Conservation (phyloP, 2,888 invertebrate genomes). For the Epinotia bilunana region DNA sequence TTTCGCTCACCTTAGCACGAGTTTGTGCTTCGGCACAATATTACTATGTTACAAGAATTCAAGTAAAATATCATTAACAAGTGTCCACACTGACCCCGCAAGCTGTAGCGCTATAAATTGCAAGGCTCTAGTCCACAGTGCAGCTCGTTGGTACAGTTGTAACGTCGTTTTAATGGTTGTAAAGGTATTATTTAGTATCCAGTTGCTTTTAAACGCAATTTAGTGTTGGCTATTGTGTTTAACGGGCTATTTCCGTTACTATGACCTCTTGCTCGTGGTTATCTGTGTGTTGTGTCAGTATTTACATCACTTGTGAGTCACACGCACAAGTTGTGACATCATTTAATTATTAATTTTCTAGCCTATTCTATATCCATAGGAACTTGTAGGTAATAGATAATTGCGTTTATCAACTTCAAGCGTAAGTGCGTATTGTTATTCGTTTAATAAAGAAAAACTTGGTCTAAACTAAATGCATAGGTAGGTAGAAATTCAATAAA, state of each 20-base stretch:
- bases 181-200: constrained; percentile 66
- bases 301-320: not conserved
- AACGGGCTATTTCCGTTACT: constrained; percentile 47
- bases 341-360: not conserved
- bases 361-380: too few relatives aligned
- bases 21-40: not conserved
- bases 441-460: too few relatives aligned
- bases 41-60: not conserved
- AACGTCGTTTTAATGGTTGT: constrained; percentile 64
- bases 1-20: too few relatives aligned
- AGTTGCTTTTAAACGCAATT: constrained; percentile 57
- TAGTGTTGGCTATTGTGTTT: constrained; percentile 50
- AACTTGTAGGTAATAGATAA: too few relatives aligned
- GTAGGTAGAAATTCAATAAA: too few relatives aligned
- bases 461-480: too few relatives aligned
- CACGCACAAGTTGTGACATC: not conserved
- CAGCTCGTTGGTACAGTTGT: constrained; percentile 54
- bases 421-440: too few relatives aligned
- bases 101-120: constrained; percentile 55
- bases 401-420: too few relatives aligned
- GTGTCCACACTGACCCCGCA: constrained; percentile 31
- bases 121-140: constrained; percentile 41
- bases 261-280: constrained; percentile 23
- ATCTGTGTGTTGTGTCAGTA: not conserved
- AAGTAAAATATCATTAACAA: constrained; percentile 25